Evolutionary conservation across 2,888 invertebrate species (phyloP), one percentile per base, ranked within the genome.

Genomic region (Tetragonisca angustula): DNA sequence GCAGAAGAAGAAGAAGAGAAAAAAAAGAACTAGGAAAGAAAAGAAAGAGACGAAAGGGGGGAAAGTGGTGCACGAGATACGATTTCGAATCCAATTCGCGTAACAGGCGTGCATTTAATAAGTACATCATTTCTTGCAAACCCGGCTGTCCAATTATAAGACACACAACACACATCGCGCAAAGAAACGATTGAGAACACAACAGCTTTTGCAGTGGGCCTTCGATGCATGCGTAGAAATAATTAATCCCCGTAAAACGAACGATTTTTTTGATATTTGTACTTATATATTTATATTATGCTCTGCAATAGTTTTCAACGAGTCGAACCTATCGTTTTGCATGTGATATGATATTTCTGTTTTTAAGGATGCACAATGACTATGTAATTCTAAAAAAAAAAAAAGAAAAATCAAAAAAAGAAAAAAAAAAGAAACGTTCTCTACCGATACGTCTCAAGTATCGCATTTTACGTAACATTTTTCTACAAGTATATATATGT

Each of bases 361-460:
- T 93, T 43, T 92, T 92, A 94, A 94, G 94, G 94, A 94, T 94
- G 94, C 94, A 94, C 94, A 94, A 94, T 94, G 94, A 94, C 94
- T 94, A 94, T 94, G 94, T 94, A 92, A 91, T 92, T 91, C 90
- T 91, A 90, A 88, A 91, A 90, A 89, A 43, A 9, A 9, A 36
- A 36, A 9, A 36, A 36, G 1, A 43, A 43, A 9, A 43, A 43
- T n/a, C n/a, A 43, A 43, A 9, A 9, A 4, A 9, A 43, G 9
- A 43, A 43, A 36, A 36, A 36, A 36, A 1, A 36, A 36, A 36
- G 36, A 36, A 36, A 36, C 36, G 36, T 88, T 89, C 85, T 90
- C 83, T 88, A 85, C 77, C 76, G 85, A 88, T 89, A 84, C 84
- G 86, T 84, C 87, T 76, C 69, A 24, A 59, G 36, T 74, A 65